These are phyloP conservation scores for Spongia lamella DNA, from an alignment of 37 sponge, comb jelly and placozoan species.

Conservation along the genomic window DNA sequence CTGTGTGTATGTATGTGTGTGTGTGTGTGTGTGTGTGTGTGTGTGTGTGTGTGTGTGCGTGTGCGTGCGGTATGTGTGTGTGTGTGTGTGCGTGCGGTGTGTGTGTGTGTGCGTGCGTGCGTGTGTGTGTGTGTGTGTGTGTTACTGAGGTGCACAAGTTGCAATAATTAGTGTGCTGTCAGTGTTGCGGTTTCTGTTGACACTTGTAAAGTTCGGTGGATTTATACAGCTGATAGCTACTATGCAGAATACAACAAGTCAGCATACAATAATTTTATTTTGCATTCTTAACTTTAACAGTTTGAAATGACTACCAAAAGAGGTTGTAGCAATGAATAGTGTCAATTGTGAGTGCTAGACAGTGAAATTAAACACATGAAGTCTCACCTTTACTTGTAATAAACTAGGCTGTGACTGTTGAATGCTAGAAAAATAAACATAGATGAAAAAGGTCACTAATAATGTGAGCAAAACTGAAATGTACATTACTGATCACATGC, in stretches of 20 bases:
- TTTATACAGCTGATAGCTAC: not conserved
- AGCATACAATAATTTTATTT: not conserved
- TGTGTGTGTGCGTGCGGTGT: too few relatives aligned
- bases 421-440: too few relatives aligned
- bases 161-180: not conserved
- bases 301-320: not conserved
- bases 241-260: slow-evolving; percentile 7
- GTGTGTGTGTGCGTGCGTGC: too few relatives aligned
- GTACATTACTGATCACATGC: too few relatives aligned
- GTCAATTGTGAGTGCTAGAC: slow-evolving; percentile 1
- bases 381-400: too few relatives aligned
- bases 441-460: too few relatives aligned
- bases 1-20: slow-evolving; percentile 10
- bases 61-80: too few relatives aligned
- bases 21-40: slow-evolving; percentile 17
- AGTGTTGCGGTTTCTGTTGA: not conserved
- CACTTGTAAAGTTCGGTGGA: not conserved
- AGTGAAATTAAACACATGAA: too few relatives aligned
- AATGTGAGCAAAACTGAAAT: too few relatives aligned
- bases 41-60: slow-evolving; percentile 34
- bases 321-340: not conserved
- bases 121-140: slow-evolving; percentile 12
- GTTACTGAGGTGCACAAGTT: too few relatives aligned
- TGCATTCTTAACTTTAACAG: not conserved
- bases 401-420: too few relatives aligned